Evolutionary conservation across 2,888 invertebrate genomes (phyloP), one percentile per base, ranked within the genome.

Genomic region (Pseudococcus jackbeardsleyi): DNA sequence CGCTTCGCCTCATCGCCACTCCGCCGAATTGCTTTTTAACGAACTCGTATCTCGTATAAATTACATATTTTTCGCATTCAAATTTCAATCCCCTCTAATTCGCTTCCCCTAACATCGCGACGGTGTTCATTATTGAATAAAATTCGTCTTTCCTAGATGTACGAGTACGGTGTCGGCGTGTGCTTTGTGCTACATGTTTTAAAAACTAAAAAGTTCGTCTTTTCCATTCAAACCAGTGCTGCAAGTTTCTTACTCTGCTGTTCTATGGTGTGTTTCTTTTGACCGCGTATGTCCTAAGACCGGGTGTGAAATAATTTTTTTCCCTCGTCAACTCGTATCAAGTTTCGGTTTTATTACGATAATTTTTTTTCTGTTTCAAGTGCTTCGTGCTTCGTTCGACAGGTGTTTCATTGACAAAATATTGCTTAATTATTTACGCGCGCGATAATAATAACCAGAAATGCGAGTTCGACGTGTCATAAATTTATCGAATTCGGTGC

Each of bases 21-120:
- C 72, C 9, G 19, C 59, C 46, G 15, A 33, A 86, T 86, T 86
- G 46, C 85, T 59, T 86, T 68, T 86, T 86, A 68, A 86, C 72
- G 86, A 86, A 86, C 79, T 79, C 79, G 42, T 33, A 33, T 33
- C 26, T 33, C 26, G 26, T 33, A 33, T 33, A 33, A 33, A 33
- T 33, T 9, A 33, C 68, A 17, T 72, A 15, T 72, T 72, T 72
- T 72, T 72, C 33, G 26, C 68, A 72, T 33, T 33, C 26, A 33
- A 33, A 33, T 33, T 72, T 72, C 11, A 72, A 72, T 22, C 12
- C 22, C 68, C 68, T 22, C 68, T 72, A 3, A 33, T 11, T 72
- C 26, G 12, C 22, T 64, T 64, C 19, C 33, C 68, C 19, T 19
- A 19, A 59, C 0, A 19, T 6, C 19, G 7, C 9, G 6, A 7